These are phyloP conservation scores for Dendrocopos noguchii DNA, from an alignment of 2,113 vertebrate genomes.

Conservation along the genomic window DNA sequence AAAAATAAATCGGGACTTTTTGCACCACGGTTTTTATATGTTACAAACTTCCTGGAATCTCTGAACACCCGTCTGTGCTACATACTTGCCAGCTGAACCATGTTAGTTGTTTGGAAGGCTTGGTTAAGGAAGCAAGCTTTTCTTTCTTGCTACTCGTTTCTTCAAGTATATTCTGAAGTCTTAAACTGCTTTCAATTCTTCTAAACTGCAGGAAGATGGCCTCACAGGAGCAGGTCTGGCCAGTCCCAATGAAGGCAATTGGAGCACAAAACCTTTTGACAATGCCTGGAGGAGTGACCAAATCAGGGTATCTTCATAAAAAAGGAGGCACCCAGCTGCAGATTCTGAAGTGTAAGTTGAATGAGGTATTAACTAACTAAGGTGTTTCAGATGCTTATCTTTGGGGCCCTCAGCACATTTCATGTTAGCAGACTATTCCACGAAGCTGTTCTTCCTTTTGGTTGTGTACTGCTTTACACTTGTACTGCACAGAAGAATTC, in stretches of 20 bases:
- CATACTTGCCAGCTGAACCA: conserved; percentile 27
- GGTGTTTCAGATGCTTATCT: background rate
- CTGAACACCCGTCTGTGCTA: conserved; percentile 44
- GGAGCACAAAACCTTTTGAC: conserved; percentile 97
- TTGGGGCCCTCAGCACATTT: background rate
- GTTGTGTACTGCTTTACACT: background rate
- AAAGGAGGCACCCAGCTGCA: conserved; percentile 97
- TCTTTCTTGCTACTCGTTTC: background rate
- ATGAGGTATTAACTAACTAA: background rate
- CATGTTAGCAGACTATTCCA: background rate
- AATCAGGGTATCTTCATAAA: conserved; percentile 94
- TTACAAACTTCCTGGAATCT: conserved; percentile 68
- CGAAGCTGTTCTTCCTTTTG: background rate
- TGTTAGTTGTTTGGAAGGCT: conserved; percentile 36
- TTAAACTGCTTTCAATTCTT: background rate
- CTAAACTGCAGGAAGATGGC: conserved; percentile 85
- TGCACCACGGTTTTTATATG: conserved; percentile 12
- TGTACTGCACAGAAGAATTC: background rate
- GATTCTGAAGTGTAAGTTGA: conserved; percentile 91
- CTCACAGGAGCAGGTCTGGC: conserved; percentile 86
- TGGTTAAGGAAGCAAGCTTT: conserved; percentile 28
- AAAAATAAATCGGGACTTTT: conserved; percentile 71
- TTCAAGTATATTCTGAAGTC: background rate
- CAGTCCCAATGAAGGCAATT: conserved; percentile 94
- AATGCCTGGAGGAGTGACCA: conserved; percentile 93